Evolutionary conservation across 2,888 invertebrate species (phyloP), one percentile per base, ranked within the genome.

Genomic region (Amiota minor): DNA sequence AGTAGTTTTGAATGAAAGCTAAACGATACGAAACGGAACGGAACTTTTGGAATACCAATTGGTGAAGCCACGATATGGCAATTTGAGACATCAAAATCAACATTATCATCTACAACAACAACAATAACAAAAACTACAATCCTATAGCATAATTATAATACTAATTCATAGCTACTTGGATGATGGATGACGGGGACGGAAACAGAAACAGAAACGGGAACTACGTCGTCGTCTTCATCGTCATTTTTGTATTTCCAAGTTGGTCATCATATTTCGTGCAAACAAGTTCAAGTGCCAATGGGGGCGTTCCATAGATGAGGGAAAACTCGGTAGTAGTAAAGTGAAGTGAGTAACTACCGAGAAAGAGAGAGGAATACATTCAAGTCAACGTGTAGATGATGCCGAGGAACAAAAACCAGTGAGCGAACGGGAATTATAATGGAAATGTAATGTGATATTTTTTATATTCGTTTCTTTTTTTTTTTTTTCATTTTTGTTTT

Each of bases 361-460:
- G 59, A 59, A 20, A 59, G 18, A 18, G 18, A 18, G 18, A 59
- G 18, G 11, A 14, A 16, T 2, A 18, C 2, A n/a, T 18, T 8
- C 11, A 59, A 10, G 6, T 12, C 20, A 50, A 18, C 76, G 45
- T 1, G 73, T 45, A 53, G 80, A 20, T 50, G 6, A 35, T 35
- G 35, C 6, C 2, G 35, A 35, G 35, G 35, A 8, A 35, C 78
- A 18, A 45, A 62, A 35, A 45, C 23, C 62, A 35, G 45, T 23
- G 8, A 62, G 35, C 9, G 62, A 62, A 62, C 62, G 62, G 69
- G 10, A 69, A 18, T 55, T 50, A 53, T 55, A 69, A 69, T 53
- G 69, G 50, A 53, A 69, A 35, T 55, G 70, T 56, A 70, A 70
- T 70, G 55, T 10, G 70, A 70, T 70, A 70, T 70, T 56, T 70